Evolutionary conservation across 2,888 invertebrate species (phyloP), one percentile per base, ranked within the genome.

Genomic region (Mimumesa dahlbomi): DNA sequence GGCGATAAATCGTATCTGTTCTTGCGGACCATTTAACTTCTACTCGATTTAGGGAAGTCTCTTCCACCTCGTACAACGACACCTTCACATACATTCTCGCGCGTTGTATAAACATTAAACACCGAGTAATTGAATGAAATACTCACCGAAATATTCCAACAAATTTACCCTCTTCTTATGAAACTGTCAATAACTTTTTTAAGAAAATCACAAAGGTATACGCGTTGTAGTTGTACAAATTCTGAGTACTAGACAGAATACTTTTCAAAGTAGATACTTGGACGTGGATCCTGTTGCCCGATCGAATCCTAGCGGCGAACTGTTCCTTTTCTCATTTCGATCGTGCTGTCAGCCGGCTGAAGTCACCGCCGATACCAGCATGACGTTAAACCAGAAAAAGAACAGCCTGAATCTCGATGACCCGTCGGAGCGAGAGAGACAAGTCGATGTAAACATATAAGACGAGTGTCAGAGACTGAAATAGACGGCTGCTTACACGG

Each of bases 381-480:
- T 49, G 48, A 38, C 53, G 11, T 16, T 16, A 48, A 18, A n/a
- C 29, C 42, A 52, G 21, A 59, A 62, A 5, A 63, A 59, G 62
- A 54, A 68, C n/a, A 18, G 58, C 6, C 18, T 31, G 11, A 22
- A 13, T 2, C 9, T 16, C 16, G 36, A 1, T 18, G 31, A 31
- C 21, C 11, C 34, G 48, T 22, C 34, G 34, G 42, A 50, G 49
- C 59, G 70, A 58, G 68, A 79, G 72, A 62, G 43, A n/a, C n/a
- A n/a, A n/a, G 19, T n/a, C 45, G 57, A 74, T 42, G 64, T 76
- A 73, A 81, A 75, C 75, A 77, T 67, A 63, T 61, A 52, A 42
- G 62, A 48, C 43, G 52, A 68, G 76, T 79, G 79, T 83, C 82
- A 83, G 66, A 72, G 76, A 77, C 75, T 65, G 64, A 82, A 83